Percentiles rank a stretch among this genome's conserved stretches.
These are phyloP conservation scores for Discoglossus pictus DNA, from an alignment of 2,797 vertebrate genomes.

Conservation along the genomic window DNA sequence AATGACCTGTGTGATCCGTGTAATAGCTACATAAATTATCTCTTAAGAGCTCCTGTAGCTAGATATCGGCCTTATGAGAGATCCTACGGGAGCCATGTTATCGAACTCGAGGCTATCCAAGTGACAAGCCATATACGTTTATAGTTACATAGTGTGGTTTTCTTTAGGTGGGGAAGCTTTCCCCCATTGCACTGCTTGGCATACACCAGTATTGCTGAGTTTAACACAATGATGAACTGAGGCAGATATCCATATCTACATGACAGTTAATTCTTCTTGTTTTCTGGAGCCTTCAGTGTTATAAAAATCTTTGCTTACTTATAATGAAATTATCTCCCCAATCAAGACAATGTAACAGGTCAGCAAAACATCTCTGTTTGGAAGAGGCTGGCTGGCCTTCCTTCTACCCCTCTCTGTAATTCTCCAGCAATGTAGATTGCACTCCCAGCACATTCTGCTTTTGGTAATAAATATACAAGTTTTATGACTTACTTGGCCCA, in stretches of 20 bases:
- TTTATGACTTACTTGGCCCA: constrained; percentile 22
- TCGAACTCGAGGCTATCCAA: too few relatives aligned
- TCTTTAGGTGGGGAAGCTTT: too few relatives aligned
- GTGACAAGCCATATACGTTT: too few relatives aligned
- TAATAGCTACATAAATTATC: too few relatives aligned
- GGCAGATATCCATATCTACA: too few relatives aligned
- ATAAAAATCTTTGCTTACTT: constrained; percentile 13
- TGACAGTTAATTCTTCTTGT: not conserved
- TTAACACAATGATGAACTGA: too few relatives aligned
- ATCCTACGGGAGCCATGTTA: too few relatives aligned
- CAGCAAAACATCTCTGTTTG: not conserved
- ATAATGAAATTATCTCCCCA: constrained; percentile 18
- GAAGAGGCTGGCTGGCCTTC: constrained; percentile 1
- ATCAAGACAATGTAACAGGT: not conserved
- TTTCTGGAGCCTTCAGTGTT: not conserved
- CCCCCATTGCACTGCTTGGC: not conserved
- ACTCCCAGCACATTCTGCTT: not conserved
- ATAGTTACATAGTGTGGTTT: too few relatives aligned
- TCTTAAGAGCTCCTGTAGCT: too few relatives aligned
- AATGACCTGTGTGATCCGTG: too few relatives aligned
- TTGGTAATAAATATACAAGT: constrained; percentile 22
- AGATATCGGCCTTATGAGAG: too few relatives aligned
- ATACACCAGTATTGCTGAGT: too few relatives aligned
- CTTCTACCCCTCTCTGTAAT: constrained; percentile 24
- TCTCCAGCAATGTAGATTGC: constrained; percentile 20